Conservation (phyloP, 2,797 vertebrate species). For the Notolabrus celidotus region DNA sequence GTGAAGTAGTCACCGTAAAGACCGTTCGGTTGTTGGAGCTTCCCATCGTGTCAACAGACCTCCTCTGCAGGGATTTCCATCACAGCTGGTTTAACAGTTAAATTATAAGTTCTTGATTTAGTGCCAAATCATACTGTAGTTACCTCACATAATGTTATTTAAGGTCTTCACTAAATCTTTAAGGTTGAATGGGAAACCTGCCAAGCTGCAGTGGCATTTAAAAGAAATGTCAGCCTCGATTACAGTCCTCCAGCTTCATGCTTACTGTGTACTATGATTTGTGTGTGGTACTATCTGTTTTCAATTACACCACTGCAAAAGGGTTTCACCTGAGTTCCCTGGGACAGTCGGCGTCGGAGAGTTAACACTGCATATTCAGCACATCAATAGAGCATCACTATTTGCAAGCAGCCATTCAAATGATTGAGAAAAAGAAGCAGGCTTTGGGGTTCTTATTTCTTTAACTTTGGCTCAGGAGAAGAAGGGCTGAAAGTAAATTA, state of each 20-base stretch:
- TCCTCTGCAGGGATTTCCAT: background rate
- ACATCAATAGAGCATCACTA: conserved; percentile 5
- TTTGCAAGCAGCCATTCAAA: conserved; percentile 16
- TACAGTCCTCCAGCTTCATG: background rate
- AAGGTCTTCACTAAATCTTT: conserved; percentile 21
- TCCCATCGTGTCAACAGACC: too few species aligned
- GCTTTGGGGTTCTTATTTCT: background rate
- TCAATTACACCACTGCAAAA: conserved; percentile 17
- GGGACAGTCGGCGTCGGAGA: background rate
- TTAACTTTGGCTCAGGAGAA: conserved; percentile 25
- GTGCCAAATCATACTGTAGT: background rate
- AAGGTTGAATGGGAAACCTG: conserved; percentile 6
- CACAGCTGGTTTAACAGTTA: background rate
- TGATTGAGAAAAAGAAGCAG: conserved; percentile 5
- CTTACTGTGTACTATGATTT: background rate
- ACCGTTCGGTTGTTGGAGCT: too few species aligned
- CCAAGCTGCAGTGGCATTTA: conserved; percentile 46
- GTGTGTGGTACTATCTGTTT: conserved; percentile 1
- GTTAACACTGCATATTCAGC: conserved; percentile 8
- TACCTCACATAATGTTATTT: conserved; percentile 4
- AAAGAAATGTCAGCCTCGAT: conserved; percentile 48
- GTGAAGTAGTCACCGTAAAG: too few species aligned
- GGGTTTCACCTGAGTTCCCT: conserved; percentile 28
- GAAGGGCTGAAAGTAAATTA: conserved; percentile 35
- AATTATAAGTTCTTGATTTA: background rate